phyloP scores from a whole-genome alignment of 2,888 invertebrate species.

The Therioaphis trifolii region DNA sequence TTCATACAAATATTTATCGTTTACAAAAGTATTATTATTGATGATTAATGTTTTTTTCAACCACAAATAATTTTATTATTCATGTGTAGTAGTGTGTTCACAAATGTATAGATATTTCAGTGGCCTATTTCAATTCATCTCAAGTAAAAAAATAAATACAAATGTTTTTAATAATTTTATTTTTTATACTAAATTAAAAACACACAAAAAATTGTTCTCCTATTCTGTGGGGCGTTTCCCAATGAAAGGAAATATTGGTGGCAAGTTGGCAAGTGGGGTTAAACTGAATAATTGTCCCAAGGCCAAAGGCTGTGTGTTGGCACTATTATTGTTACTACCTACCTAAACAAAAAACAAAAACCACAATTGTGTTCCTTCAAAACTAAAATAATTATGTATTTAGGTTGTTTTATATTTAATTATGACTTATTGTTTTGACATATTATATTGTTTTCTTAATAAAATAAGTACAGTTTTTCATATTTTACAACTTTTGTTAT shows the following conservation, averaged over 20 bases:
- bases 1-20: neutral
- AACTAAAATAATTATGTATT: neutral
- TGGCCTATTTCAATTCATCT: neutral
- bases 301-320: slow-evolving; percentile 46
- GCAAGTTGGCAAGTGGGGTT: slow-evolving; percentile 44
- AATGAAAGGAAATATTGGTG: slow-evolving; percentile 38
- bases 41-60: neutral
- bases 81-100: neutral
- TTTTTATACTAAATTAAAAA: slow-evolving; percentile 1
- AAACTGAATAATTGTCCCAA: slow-evolving; percentile 53
- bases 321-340: slow-evolving; percentile 26
- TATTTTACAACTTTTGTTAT: no score
- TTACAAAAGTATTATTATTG: neutral
- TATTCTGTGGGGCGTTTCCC: slow-evolving; percentile 51
- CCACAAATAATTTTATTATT: neutral
- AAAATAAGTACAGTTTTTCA: neutral
- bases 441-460: neutral
- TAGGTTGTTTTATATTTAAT: neutral
- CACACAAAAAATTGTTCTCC: slow-evolving; percentile 36
- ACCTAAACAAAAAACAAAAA: slow-evolving; percentile 39
- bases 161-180: slow-evolving; percentile 40
- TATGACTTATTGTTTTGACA: neutral
- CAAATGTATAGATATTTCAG: neutral
- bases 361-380: slow-evolving; percentile 27
- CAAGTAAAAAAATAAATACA: no score